A percentile compares a stretch with the other conserved stretches of the same genome.
Evolutionary conservation across 2,888 invertebrate species (phyloP).

Genomic region (Cheilosia scutellata): DNA sequence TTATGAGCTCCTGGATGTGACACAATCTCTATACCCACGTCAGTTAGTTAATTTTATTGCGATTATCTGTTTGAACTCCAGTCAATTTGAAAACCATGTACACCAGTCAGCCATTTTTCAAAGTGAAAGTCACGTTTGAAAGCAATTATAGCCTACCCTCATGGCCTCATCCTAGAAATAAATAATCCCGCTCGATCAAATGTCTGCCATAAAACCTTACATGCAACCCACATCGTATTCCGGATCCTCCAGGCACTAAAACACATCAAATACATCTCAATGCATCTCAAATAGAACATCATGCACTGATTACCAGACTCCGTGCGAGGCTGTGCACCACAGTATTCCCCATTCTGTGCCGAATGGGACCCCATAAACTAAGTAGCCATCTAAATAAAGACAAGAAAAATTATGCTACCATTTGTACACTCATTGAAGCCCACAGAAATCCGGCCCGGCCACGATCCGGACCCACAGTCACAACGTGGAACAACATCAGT

Average conservation of each 20-base stretch:
- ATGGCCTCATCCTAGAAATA: constrained; percentile 51
- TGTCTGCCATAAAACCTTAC: constrained; percentile 60
- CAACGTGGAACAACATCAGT: constrained; percentile 9
- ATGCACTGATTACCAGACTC: constrained; percentile 68
- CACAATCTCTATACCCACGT: too few relatives aligned
- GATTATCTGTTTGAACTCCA: too few relatives aligned
- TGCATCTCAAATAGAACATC: constrained; percentile 69
- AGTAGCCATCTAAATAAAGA: constrained; percentile 76
- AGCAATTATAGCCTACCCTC: constrained; percentile 54
- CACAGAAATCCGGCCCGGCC: constrained; percentile 62
- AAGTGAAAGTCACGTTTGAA: constrained; percentile 36
- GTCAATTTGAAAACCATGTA: too few relatives aligned
- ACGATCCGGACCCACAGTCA: constrained; percentile 14
- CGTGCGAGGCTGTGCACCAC: constrained; percentile 17
- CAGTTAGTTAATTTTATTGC: too few relatives aligned
- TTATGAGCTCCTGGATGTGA: too few relatives aligned
- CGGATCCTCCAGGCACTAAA: constrained; percentile 42
- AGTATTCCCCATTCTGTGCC: constrained; percentile 49
- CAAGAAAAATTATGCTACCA: constrained; percentile 75
- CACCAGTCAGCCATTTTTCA: background rate
- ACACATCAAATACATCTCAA: constrained; percentile 72
- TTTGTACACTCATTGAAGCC: constrained; percentile 72
- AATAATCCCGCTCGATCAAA: constrained; percentile 52
- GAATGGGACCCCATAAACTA: constrained; percentile 73
- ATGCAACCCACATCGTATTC: constrained; percentile 65